Percentiles rank a stretch among this genome's conserved stretches.
These are phyloP conservation scores for Hemiprocne comata DNA, from an alignment of 2,113 vertebrate genomes.

Conservation along the genomic window DNA sequence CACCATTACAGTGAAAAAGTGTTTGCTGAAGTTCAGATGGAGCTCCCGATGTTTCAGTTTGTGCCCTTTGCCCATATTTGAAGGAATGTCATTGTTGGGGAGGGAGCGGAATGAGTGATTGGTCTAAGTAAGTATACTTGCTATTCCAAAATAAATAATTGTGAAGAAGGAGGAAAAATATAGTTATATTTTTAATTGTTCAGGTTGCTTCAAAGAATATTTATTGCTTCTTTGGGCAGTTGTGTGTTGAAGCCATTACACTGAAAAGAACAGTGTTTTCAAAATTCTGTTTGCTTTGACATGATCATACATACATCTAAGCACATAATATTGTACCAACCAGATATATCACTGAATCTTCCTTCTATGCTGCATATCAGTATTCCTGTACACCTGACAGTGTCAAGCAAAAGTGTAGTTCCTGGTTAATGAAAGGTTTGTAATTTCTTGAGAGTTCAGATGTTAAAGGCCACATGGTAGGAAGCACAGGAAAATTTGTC, in stretches of 20 bases:
- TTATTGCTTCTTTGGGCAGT: background rate
- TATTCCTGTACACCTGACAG: background rate
- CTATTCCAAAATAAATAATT: background rate
- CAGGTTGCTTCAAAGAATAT: background rate
- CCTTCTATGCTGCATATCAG: background rate
- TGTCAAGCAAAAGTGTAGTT: background rate
- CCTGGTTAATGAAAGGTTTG: background rate
- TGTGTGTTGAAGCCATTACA: background rate
- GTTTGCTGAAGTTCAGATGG: background rate
- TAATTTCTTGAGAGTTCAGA: background rate
- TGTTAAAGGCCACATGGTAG: background rate
- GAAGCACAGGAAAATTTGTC: background rate
- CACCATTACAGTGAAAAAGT: background rate
- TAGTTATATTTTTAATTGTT: background rate
- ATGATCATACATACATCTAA: fast-evolving
- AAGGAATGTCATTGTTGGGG: background rate
- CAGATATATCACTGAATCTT: background rate
- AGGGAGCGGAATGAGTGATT: background rate
- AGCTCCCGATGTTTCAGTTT: background rate
- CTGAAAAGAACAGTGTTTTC: background rate
- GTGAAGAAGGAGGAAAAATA: background rate
- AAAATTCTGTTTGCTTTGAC: background rate
- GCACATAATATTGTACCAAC: background rate
- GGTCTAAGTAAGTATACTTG: background rate
- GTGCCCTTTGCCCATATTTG: background rate